Conservation (phyloP, 1,140 invertebrate species). For the Hirudo medicinalis region DNA sequence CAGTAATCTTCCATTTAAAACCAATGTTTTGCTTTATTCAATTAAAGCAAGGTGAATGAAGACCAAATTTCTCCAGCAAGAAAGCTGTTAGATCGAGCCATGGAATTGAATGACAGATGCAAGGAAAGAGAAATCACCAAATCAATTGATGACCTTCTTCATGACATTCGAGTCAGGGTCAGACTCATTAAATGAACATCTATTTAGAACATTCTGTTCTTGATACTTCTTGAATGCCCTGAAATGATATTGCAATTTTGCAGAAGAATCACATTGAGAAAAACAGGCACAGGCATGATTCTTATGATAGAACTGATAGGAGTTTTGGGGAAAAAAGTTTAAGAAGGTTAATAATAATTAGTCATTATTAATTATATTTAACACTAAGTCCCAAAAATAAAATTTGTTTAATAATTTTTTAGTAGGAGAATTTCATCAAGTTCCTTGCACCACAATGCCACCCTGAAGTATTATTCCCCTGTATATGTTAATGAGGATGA, state of each 20-base stretch:
- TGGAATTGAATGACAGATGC: not conserved
- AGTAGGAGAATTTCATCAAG: not conserved
- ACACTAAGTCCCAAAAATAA: not conserved
- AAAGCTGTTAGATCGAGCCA: not conserved
- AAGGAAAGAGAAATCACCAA: not conserved
- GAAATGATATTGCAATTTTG: too few species aligned
- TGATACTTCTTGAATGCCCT: too few species aligned
- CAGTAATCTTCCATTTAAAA: not conserved
- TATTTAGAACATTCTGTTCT: too few species aligned
- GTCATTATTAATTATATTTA: not conserved
- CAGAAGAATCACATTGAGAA: too few species aligned
- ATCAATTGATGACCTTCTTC: not conserved
- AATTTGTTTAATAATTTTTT: not conserved
- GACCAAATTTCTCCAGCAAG: not conserved
- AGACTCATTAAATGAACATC: not conserved
- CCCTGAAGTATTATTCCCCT: slow-evolving; percentile 6
- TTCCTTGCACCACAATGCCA: not conserved
- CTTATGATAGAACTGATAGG: too few species aligned
- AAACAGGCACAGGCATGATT: too few species aligned
- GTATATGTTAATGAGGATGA: not conserved
- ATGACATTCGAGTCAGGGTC: not conserved
- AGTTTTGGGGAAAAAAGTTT: too few species aligned
- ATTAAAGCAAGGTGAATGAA: not conserved
- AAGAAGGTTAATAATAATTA: too few species aligned
- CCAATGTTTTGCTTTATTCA: not conserved